Base-by-base conservation (phyloP, 2,888 invertebrate species). In the Heliothis peltigera region DNA sequence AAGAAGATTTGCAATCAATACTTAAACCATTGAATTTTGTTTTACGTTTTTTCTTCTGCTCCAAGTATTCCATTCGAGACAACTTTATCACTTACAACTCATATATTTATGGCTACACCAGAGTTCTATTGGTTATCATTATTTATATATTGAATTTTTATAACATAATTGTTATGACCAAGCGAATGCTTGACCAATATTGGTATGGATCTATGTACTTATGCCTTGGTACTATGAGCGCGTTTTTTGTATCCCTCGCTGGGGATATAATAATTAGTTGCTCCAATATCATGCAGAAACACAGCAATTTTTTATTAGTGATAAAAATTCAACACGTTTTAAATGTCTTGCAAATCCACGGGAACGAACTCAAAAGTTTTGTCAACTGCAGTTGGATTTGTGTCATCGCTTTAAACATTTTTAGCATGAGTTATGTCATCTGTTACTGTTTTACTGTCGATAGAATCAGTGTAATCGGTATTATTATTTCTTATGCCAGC, bases 1-100 rank as follows among this genome's bases (percentile, higher is more conserved):
- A 54, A 19, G 19, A 55, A n/a, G 39, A 68, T 53, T 25, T 68
- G 46, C 49, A 51, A 55, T 61, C 62, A 44, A 7, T 63, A 25
- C 44, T 63, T 0, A 63, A 17, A 4, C 63, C 63, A 1, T 39
- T 65, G 17, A 62, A 70, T 55, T 8, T 70, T 5, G 62, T 68
- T 54, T 64, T 48, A 15, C 28, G 21, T 28, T 1, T 56, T n/a
- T 69, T 69, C 15, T 42, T 68, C 8, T 55, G 46, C 10, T 32
- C 55, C 0, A 62, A 68, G 21, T 68, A 55, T 32, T 62, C 44
- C 5, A 15, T 69, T 22, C 35, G 55, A 8, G 15, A 64, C 32
- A 52, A 52, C 0, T 17, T 71, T 0, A 22, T 69, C 15, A 39
- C 18, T 35, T 4, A 18, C n/a, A 64, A 69, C 17, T 28, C 18